Evolutionary conservation across 2,888 invertebrate genomes (phyloP).

Genomic region (Apeira syringaria): DNA sequence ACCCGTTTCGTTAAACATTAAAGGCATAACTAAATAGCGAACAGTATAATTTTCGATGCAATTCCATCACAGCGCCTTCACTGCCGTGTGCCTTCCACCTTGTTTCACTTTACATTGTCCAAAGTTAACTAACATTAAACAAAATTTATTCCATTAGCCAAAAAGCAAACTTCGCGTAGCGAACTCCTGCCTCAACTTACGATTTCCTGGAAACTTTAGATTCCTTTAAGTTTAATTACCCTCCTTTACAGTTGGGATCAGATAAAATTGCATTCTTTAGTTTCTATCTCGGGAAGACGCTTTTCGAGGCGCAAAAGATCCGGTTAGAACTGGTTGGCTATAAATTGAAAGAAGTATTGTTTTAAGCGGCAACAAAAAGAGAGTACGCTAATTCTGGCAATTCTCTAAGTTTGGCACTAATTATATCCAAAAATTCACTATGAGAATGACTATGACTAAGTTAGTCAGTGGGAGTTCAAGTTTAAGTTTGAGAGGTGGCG

Average conservation of each 20-base stretch:
- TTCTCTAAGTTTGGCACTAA: no score
- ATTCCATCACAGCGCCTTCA: conserved; percentile 3
- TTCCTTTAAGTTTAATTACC: conserved; percentile 56
- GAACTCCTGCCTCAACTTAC: conserved; percentile 32
- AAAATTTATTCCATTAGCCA: conserved; percentile 26
- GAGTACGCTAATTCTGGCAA: no score
- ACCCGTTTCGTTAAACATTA: background rate
- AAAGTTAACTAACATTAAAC: conserved; percentile 17
- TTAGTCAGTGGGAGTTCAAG: no score
- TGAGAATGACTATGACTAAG: no score
- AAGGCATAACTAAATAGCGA: conserved; percentile 2
- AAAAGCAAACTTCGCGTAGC: conserved; percentile 22
- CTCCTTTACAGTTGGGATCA: conserved; percentile 42
- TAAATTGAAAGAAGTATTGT: no score
- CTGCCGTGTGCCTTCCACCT: conserved; percentile 11
- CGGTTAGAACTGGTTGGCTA: conserved; percentile 13
- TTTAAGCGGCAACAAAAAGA: no score
- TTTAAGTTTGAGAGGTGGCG: no score
- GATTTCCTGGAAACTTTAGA: conserved; percentile 37
- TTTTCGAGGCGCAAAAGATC: conserved; percentile 4
- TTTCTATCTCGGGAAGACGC: conserved; percentile 2
- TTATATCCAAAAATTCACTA: no score
- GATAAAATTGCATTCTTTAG: conserved; percentile 59
- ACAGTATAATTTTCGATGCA: conserved; percentile 6
- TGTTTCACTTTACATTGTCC: conserved; percentile 17